phyloP scores from a whole-genome alignment of 2,797 vertebrate species.

The Galaxias olidus region DNA sequence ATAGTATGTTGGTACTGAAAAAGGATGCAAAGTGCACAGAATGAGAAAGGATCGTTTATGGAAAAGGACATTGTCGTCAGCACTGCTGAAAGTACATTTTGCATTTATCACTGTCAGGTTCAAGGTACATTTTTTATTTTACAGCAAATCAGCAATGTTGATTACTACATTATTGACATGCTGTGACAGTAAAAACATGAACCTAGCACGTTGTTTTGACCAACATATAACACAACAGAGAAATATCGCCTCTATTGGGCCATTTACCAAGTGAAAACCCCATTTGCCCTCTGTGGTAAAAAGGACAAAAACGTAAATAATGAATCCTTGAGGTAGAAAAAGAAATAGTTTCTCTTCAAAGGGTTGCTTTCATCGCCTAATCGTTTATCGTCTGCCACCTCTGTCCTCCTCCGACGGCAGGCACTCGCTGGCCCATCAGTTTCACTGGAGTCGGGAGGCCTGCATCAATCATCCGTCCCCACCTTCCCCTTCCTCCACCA shows the following conservation, averaged over 20 bases:
- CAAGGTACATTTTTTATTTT: too few relatives aligned
- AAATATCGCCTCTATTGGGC: slow-evolving; percentile 20
- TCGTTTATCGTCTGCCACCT: slow-evolving; percentile 57
- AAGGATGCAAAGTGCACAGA: too few relatives aligned
- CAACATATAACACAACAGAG: too few relatives aligned
- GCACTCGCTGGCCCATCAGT: slow-evolving; percentile 31
- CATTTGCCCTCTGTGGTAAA: slow-evolving; percentile 28
- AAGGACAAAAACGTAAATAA: slow-evolving; percentile 37
- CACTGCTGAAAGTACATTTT: too few relatives aligned
- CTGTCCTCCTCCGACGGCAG: slow-evolving; percentile 46
- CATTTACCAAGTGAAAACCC: slow-evolving; percentile 20
- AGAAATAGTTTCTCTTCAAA: slow-evolving; percentile 56
- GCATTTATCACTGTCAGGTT: too few relatives aligned
- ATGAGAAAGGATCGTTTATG: too few relatives aligned
- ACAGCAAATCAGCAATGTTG: too few relatives aligned
- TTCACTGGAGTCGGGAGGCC: slow-evolving; percentile 33
- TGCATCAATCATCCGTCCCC: slow-evolving; percentile 61
- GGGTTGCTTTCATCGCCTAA: slow-evolving; percentile 55
- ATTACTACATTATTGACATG: too few relatives aligned
- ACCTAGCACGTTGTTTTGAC: too few relatives aligned
- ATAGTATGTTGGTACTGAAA: too few relatives aligned
- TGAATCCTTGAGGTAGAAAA: slow-evolving; percentile 39
- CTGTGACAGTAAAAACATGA: too few relatives aligned
- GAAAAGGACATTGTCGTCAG: too few relatives aligned
- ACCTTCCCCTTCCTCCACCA: not conserved